Evolutionary conservation across 2,113 vertebrate genomes (phyloP).

Genomic region (Lycaon pictus): DNA sequence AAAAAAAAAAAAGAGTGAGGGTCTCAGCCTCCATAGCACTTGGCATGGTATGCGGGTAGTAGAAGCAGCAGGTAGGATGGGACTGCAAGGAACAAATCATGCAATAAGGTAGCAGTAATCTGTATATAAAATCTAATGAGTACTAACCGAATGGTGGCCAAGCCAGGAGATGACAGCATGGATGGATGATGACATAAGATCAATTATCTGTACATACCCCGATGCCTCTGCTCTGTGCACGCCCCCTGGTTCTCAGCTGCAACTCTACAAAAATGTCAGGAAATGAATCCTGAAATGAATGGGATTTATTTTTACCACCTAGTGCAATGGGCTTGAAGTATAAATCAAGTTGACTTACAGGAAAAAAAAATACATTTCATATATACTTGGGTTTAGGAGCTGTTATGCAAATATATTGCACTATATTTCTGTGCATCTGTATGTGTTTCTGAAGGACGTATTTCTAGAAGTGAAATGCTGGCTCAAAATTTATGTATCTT

Average conservation of each 20-base stretch:
- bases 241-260: not conserved
- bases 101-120: not conserved
- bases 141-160: not conserved
- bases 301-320: conserved; percentile 58
- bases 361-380: not conserved
- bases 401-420: conserved; percentile 41
- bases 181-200: not conserved
- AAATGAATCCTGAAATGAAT: conserved; percentile 22
- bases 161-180: not conserved
- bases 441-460: not conserved
- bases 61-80: not conserved
- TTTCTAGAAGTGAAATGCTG: conserved; percentile 44
- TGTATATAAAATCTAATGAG: not conserved
- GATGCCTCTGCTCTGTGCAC: not conserved
- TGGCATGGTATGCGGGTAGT: not conserved
- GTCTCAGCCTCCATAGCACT: not conserved
- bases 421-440: not conserved
- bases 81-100: not conserved
- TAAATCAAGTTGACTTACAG: conserved; percentile 32
- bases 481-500: conserved; percentile 5
- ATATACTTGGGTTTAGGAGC: conserved; percentile 2
- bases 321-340: conserved; percentile 19
- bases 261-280: conserved; percentile 23
- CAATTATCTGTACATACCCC: not conserved
- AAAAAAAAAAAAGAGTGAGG: not conserved